Evolutionary conservation across 1,140 invertebrate genomes (phyloP), one percentile per base, ranked within the genome.

Genomic region (Drosophila insularis): DNA sequence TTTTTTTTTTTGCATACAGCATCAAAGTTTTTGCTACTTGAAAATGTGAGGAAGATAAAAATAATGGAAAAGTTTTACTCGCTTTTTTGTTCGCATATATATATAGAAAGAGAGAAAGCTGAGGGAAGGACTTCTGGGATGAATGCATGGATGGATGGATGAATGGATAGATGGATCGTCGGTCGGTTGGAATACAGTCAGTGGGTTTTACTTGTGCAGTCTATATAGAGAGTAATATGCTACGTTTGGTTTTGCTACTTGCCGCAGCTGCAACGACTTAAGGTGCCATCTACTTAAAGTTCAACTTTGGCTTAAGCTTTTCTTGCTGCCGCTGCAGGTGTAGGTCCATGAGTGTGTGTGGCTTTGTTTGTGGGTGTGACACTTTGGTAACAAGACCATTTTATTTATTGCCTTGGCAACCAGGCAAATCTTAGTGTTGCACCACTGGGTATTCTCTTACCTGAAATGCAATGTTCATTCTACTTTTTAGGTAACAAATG

Each of bases 21-120:
- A 81, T 81, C 78, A 86, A 86, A 86, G 78, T 86, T 86, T 86
- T 81, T 72, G 75, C 69, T 72, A 69, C 79, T 87, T 80, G 71
- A 87, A 81, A 87, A 82, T 86, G 79, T 86, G 81, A 87, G 87
- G 82, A 58, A 87, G 82, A 87, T 87, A 87, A 87, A 87, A 87
- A 87, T 87, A 87, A 87, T 87, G 82, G 82, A 87, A 87, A 87
- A 87, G 82, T 86, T 87, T 78, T 64, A 62, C 63, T 75, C 67
- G 66, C 64, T 74, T 80, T 82, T 78, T 75, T 67, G 65, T 75
- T 56, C 37, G 35, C 53, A 68, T 23, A 4, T 13, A 32, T 8
- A 3, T 13, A 53, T 6, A 11, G 21, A 50, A 1, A 21, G 17
- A n/a, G 2, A 11, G 17, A 10, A 0, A 50, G 7, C 17, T 50